A percentile compares a stretch with the other conserved stretches of the same genome.
These are phyloP conservation scores for Cataglyphis altisquamis DNA, from an alignment of 2,888 invertebrate species.

Conservation along the genomic window DNA sequence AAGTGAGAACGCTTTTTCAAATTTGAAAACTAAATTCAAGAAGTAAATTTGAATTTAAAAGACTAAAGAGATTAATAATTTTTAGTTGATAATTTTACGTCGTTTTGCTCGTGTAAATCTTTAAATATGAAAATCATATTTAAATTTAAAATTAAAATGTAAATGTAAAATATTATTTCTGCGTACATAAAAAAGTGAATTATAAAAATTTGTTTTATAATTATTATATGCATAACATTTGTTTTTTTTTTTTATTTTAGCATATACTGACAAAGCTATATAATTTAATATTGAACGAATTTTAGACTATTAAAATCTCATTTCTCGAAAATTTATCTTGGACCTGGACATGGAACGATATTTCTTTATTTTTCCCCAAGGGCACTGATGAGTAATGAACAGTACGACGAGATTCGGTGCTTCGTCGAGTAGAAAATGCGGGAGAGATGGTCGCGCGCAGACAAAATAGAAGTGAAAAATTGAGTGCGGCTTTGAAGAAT, in stretches of 20 bases:
- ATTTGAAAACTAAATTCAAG: not conserved
- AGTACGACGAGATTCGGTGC: conserved; percentile 57
- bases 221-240: not conserved
- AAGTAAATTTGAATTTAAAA: not conserved
- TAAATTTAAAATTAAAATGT: not conserved
- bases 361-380: conserved; percentile 40
- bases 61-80: not conserved
- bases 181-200: not conserved
- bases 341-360: conserved; percentile 8
- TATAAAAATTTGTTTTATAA: conserved; percentile 1
- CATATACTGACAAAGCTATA: conserved; percentile 5
- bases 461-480: conserved; percentile 44
- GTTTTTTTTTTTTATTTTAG: not conserved
- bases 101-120: not conserved
- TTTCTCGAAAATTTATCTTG: conserved; percentile 4
- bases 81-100: conserved; percentile 2
- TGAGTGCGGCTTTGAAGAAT: conserved; percentile 7
- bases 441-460: conserved; percentile 43
- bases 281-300: not conserved
- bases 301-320: conserved; percentile 5
- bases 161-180: not conserved
- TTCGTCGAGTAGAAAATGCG: conserved; percentile 58
- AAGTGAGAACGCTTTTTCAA: not conserved
- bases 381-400: conserved; percentile 57
- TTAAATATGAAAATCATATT: not conserved